Evolutionary conservation across 2,797 vertebrate genomes (phyloP), one percentile per base, ranked within the genome.

Genomic region (Halcyon badia): DNA sequence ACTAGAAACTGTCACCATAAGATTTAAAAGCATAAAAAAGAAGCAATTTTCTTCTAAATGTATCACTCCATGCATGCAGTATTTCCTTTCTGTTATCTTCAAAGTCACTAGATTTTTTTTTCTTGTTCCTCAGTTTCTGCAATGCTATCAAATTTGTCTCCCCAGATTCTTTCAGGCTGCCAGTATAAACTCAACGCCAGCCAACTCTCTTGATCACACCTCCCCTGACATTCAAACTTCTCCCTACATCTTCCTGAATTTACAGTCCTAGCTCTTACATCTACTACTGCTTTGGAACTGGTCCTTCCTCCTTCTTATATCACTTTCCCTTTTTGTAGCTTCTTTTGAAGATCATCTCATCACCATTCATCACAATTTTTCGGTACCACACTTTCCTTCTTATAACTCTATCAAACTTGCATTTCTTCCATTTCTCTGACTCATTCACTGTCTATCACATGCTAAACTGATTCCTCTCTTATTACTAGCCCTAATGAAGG

Each of bases 401-500:
- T 57, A 10, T 14, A 94, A 82, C 37, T 75, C 61, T 49, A 83
- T 77, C 49, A 42, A 92, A 70, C 31, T 82, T 3, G 0, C 31
- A 85, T 93, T 75, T 87, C 56, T 48, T 77, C 89, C 11, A 1
- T 89, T 93, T 90, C 77, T 82, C 90, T 92, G 88, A 96, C 82
- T 86, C 94, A 81, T 17, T 76, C 75, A 28, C 57, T 54, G 11
- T 65, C 10, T 77, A 94, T 91, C 92, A 89, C 71, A 92, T 54
- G 82, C 60, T 83, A 61, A 92, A 92, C 64, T 85, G 79, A 96
- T 96, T 89, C 79, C 75, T 88, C 69, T 82, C 70, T 68, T 80
- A 89, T 83, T 96, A 83, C 75, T 65, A 91, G 56, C 41, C 57
- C 49, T 96, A 91, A 94, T 94, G 92, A 97, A 5, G 28, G 92